Conservation (phyloP, 2,797 vertebrate genomes). For the Bothrops alternatus region DNA sequence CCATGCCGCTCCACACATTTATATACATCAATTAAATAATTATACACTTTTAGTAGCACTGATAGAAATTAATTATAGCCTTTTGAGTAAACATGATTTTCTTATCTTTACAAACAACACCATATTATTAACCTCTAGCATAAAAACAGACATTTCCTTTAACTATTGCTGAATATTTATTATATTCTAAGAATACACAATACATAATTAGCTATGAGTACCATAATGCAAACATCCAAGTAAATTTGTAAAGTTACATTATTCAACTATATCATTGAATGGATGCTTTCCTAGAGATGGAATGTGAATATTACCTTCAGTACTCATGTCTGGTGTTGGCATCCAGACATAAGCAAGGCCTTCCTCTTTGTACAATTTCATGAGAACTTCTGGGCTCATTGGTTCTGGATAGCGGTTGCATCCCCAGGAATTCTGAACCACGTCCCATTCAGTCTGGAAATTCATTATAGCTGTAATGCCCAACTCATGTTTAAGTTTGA, state of each 20-base stretch:
- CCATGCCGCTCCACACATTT: neutral
- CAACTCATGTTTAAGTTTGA: slow-evolving; percentile 92
- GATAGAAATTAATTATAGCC: slow-evolving; percentile 14
- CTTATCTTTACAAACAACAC: neutral
- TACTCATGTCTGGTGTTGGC: slow-evolving; percentile 97
- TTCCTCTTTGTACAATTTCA: slow-evolving; percentile 85
- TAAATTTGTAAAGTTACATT: neutral
- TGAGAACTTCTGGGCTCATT: slow-evolving; percentile 88
- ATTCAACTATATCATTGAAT: neutral
- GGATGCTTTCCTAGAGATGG: neutral
- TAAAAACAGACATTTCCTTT: neutral
- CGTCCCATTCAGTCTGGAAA: slow-evolving; percentile 93
- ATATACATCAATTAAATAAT: neutral
- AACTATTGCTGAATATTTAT: neutral
- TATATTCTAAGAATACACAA: neutral
- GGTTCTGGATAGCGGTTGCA: slow-evolving; percentile 82
- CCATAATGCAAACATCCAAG: neutral
- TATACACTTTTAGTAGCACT: neutral
- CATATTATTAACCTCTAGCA: neutral
- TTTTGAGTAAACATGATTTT: neutral
- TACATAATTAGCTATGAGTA: neutral
- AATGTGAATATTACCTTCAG: slow-evolving; percentile 78
- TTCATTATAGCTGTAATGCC: slow-evolving; percentile 94
- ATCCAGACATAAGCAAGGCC: slow-evolving; percentile 92
- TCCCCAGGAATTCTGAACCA: slow-evolving; percentile 88